A percentile compares a stretch with the other conserved stretches of the same genome.
phyloP scores from a whole-genome alignment of 2,113 vertebrate genomes.

The Rhabdomys dilectus region DNA sequence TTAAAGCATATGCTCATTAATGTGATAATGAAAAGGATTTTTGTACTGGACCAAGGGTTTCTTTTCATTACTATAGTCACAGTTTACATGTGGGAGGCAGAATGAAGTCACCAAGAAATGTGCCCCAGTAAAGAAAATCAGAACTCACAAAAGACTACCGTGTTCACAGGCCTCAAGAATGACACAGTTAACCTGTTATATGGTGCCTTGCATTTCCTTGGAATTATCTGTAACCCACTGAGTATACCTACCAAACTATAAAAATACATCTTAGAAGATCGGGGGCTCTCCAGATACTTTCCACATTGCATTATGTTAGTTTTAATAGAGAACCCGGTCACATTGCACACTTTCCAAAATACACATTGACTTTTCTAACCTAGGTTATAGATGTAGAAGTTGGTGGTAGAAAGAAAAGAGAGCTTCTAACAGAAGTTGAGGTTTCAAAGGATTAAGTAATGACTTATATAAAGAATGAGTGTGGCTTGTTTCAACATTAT shows the following conservation, averaged over 20 bases:
- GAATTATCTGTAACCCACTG: background rate
- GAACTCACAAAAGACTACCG: background rate
- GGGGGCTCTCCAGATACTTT: background rate
- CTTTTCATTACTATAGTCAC: background rate
- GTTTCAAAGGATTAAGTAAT: constrained; percentile 1
- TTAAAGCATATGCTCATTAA: background rate
- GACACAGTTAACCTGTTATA: background rate
- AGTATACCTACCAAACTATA: background rate
- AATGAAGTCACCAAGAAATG: background rate
- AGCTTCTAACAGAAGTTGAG: background rate
- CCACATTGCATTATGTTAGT: background rate
- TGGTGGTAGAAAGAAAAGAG: background rate
- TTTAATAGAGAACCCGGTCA: background rate
- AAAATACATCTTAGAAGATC: background rate
- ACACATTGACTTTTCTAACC: background rate
- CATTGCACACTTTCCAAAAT: background rate
- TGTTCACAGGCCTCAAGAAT: background rate
- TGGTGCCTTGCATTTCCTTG: background rate
- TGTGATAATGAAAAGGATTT: background rate
- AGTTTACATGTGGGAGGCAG: background rate
- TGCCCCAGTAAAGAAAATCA: background rate
- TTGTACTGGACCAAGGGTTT: background rate
- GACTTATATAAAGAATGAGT: background rate
- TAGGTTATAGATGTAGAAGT: background rate
- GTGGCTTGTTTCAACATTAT: background rate